Evolutionary conservation across 2,888 invertebrate genomes (phyloP), one percentile per base, ranked within the genome.

Genomic region (Trimorus sp.): DNA sequence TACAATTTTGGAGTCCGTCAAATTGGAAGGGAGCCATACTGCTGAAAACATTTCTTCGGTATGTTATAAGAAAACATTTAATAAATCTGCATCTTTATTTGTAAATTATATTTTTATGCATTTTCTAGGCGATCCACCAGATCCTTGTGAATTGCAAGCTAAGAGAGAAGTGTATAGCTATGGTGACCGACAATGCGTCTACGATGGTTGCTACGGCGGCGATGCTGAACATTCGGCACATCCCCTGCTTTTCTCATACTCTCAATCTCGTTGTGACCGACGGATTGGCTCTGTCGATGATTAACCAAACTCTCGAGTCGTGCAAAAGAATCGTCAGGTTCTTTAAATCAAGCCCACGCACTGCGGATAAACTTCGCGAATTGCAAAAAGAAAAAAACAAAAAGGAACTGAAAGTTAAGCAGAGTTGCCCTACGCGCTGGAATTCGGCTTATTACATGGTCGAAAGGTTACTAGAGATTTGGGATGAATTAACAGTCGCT

Each of bases 401-500:
- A 56, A 40, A 40, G 16, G 45, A 56, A 42, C 37, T 68, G 9
- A 56, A 56, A 56, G 54, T 68, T 6, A 68, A 45, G 7, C 26
- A 68, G 14, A 45, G 54, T 5, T 45, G 45, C 12, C 68, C 56
- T 14, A 68, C 68, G 16, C 56, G 68, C 5, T 68, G 68, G 68
- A 68, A 56, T 12, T 56, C 56, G 11, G 45, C 40, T 7, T 68
- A 36, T 68, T 56, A 68, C 36, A 68, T 68, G 68, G 40, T 68
- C 16, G 15, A n/a, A 54, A 54, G 68, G 45, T 12, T 68, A 8
- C 15, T 56, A 45, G 68, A 68, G 9, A 36, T 68, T n/a, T 45
- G 56, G 56, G 56, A 68, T 16, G 68, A 68, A 56, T 5, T 68
- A 11, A 36, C 16, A 45, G n/a, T 68, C 7, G 48, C 68, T n/a